phyloP scores from a whole-genome alignment of 37 sponge, comb jelly and placozoan species.

The Tethya wilhelma region DNA sequence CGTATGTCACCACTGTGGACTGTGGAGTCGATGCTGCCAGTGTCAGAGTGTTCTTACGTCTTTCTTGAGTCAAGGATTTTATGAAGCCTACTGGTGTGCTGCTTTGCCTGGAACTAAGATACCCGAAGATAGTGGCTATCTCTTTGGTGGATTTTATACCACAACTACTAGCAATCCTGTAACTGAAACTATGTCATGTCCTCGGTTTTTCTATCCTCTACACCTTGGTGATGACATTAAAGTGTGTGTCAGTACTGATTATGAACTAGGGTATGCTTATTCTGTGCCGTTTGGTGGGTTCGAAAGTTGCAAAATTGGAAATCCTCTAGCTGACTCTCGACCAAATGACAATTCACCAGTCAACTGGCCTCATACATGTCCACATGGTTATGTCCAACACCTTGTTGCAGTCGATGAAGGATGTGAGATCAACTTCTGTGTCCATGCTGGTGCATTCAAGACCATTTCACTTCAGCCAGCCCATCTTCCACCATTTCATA shows the following conservation, averaged over 20 bases:
- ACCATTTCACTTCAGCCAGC: neutral
- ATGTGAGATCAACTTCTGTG: constrained; percentile 81
- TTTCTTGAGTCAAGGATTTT: constrained; percentile 30
- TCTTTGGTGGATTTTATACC: constrained; percentile 82
- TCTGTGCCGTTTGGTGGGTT: constrained; percentile 80
- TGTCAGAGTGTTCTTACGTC: constrained; percentile 29
- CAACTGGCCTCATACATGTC: constrained; percentile 62
- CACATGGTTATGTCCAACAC: constrained; percentile 50
- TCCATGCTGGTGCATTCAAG: constrained; percentile 25
- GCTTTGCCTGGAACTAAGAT: constrained; percentile 17
- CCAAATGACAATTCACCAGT: neutral
- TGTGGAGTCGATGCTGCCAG: constrained; percentile 28
- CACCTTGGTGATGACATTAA: constrained; percentile 59
- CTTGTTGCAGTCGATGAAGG: constrained; percentile 61
- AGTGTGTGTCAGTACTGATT: constrained; percentile 67
- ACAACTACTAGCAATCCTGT: constrained; percentile 62
- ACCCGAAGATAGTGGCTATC: constrained; percentile 45
- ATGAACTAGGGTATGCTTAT: constrained; percentile 51
- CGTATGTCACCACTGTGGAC: constrained; percentile 42
- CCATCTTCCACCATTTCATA: constrained; percentile 55
- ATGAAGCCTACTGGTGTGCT: constrained; percentile 76
- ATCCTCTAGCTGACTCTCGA: constrained; percentile 64
- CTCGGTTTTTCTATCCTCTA: constrained; percentile 51
- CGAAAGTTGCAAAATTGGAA: constrained; percentile 71
- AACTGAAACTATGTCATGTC: constrained; percentile 62